Evolutionary conservation across 2,113 vertebrate species (phyloP).

Genomic region (Ptilonorhynchus violaceus): DNA sequence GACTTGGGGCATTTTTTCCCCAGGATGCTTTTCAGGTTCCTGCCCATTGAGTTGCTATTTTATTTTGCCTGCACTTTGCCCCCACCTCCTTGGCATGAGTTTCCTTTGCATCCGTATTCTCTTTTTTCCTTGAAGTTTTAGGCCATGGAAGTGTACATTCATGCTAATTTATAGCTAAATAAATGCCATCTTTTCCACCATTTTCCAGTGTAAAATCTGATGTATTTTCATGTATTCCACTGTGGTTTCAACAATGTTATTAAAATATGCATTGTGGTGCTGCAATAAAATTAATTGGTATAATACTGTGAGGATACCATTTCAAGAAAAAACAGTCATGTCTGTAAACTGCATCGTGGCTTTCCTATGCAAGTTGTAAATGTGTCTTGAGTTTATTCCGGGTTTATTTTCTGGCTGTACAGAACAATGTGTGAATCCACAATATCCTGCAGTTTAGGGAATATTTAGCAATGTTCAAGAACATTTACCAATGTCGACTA

Average conservation of each 20-base stretch:
- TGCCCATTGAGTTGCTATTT: background rate
- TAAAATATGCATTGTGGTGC: background rate
- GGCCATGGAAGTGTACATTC: background rate
- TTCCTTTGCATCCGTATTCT: background rate
- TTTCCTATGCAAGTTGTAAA: background rate
- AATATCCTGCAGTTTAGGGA: background rate
- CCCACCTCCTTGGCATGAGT: background rate
- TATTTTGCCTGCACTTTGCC: background rate
- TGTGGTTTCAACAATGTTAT: background rate
- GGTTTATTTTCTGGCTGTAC: background rate
- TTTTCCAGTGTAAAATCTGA: background rate
- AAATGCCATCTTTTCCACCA: background rate
- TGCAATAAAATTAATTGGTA: slow-evolving; percentile 9
- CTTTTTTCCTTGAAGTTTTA: background rate
- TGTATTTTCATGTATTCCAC: background rate
- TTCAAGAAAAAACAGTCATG: background rate
- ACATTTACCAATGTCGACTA: background rate
- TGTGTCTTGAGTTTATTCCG: background rate
- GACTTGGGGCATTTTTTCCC: background rate
- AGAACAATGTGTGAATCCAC: background rate
- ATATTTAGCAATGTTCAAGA: background rate
- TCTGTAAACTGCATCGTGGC: background rate
- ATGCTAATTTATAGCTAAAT: background rate
- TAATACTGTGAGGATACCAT: slow-evolving; percentile 3
- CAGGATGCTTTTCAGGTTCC: background rate